Conservation (phyloP, 2,113 vertebrate species). For the Laticauda laticaudata region DNA sequence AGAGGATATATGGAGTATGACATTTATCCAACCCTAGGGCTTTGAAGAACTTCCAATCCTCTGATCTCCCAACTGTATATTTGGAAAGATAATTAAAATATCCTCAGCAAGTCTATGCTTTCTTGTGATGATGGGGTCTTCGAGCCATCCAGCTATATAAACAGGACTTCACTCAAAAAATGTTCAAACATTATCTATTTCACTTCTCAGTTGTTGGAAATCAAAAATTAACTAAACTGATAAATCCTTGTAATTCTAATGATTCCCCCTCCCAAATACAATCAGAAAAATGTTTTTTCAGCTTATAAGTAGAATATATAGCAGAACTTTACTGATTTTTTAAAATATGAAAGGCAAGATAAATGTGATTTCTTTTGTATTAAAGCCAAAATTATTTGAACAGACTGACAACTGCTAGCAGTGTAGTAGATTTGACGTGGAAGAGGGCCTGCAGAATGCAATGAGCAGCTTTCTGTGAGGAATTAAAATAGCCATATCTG, state of each 20-base stretch:
- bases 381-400: not conserved
- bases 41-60: not conserved
- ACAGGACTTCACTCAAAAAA: not conserved
- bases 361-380: not conserved
- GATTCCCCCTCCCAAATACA: not conserved
- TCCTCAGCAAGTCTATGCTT: not conserved
- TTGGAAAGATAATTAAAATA: not conserved
- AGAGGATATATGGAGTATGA: not conserved
- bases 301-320: conserved; percentile 21
- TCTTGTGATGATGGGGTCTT: not conserved
- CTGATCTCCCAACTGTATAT: too few species aligned
- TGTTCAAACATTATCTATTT: not conserved
- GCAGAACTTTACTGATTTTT: conserved; percentile 32
- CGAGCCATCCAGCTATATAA: not conserved
- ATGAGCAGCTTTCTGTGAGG: conserved; percentile 4
- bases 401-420: not conserved
- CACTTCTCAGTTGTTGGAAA: not conserved
- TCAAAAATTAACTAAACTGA: not conserved
- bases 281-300: not conserved
- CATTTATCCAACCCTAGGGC: not conserved
- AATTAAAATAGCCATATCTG: conserved; percentile 28
- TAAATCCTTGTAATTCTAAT: conserved; percentile 9
- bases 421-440: not conserved
- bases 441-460: not conserved
- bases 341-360: conserved; percentile 8